Evolutionary conservation across 1,140 invertebrate genomes (phyloP).

Genomic region (Drosophila cardini): DNA sequence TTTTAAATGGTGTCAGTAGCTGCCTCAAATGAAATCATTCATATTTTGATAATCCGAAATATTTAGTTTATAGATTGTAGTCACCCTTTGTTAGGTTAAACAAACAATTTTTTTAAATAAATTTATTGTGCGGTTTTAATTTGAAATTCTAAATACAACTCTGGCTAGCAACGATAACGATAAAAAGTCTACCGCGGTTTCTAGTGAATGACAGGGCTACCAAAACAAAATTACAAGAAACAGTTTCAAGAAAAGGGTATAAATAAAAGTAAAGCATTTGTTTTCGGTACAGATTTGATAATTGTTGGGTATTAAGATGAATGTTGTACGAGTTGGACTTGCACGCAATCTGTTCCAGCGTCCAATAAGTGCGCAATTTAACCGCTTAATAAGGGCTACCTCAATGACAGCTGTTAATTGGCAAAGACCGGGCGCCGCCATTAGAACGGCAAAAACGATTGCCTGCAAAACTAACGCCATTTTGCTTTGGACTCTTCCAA

Average conservation of each 20-base stretch:
- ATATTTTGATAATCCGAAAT: too few species aligned
- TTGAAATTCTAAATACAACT: background rate
- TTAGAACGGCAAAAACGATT: constrained; percentile 20
- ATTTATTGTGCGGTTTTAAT: background rate
- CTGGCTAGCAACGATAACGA: constrained; percentile 28
- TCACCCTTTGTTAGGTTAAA: background rate
- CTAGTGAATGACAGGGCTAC: constrained; percentile 50
- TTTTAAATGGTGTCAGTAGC: too few species aligned
- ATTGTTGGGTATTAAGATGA: constrained; percentile 18
- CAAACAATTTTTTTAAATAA: background rate
- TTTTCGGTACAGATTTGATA: background rate
- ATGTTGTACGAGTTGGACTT: background rate
- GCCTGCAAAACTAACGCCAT: background rate
- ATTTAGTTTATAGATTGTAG: background rate
- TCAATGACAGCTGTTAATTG: constrained; percentile 34
- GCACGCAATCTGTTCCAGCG: constrained; percentile 1
- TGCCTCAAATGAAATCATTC: too few species aligned
- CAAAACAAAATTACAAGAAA: constrained; percentile 1
- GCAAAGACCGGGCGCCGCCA: background rate
- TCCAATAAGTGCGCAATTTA: constrained; percentile 1
- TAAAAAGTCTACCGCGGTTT: background rate
- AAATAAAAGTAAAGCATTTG: constrained; percentile 2
- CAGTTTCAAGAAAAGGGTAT: background rate
- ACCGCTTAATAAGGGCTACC: constrained; percentile 21
- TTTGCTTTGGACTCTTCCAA: constrained; percentile 28